Base-by-base conservation (phyloP, 2,888 invertebrate species). In the Aphrophora alni region DNA sequence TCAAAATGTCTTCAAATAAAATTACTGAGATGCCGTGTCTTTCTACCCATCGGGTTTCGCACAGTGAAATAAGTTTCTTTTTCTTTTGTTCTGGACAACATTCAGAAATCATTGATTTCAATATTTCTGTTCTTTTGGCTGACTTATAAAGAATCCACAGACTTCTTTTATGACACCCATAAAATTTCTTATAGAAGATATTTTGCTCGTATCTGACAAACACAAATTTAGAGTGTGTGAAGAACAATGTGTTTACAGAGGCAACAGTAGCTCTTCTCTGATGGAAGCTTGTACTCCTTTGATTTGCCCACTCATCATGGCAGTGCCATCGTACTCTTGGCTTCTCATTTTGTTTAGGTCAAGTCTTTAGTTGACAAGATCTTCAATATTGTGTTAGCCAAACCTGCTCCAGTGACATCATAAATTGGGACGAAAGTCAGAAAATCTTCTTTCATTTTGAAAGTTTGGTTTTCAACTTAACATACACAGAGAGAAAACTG, bases 201-300 rank as follows among this genome's bases (percentile, higher is more conserved):
- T 21, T 7, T 26, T 69, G n/a, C 69, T 69, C 1, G 69, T 21
- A 69, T 69, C 24, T 17, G 69, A 69, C 69, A 69, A 69, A 69
- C 69, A 69, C 69, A 69, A 69, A 21, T 69, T 69, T 21, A 69
- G 26, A 26, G 69, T 69, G 14, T 69, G 69, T 68, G 3, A 69
- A 26, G 69, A 21, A 2, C 8, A 17, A 5, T 12, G n/a, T n/a
- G n/a, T n/a, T n/a, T n/a, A n/a, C n/a, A n/a, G n/a, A n/a, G n/a
- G n/a, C n/a, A 97, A 97, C 86, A 92, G 95, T 83, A 92, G 93
- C 12, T 81, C 38, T n/a, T 26, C 70, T 12, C 38, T 75, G 28
- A 83, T 78, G 26, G 28, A 3, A 25, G 80, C 74, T 51, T 79
- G 77, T 3, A 75, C 77, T 14, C 83, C 82, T 21, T 77, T 73